A percentile compares a stretch with the other conserved stretches of the same genome.
Evolutionary conservation across 2,888 invertebrate species (phyloP).

Genomic region (Meiosimyza decipiens): DNA sequence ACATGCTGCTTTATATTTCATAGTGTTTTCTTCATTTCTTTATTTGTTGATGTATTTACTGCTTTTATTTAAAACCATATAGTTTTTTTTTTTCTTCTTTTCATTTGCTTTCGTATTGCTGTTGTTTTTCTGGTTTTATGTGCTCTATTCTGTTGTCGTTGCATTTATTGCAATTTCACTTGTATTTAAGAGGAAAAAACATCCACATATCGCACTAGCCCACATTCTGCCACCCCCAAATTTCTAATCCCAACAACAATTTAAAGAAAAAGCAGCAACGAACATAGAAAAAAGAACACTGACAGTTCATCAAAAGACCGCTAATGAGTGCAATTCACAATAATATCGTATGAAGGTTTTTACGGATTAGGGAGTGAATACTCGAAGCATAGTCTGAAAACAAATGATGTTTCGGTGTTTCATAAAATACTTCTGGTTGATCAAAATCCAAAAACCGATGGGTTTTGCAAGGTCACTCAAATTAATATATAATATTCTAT

Average conservation of each 20-base stretch:
- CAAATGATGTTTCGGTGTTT: too few relatives aligned
- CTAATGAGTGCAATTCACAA: conserved; percentile 28
- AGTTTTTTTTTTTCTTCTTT: too few relatives aligned
- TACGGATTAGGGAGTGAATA: too few relatives aligned
- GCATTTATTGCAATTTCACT: conserved; percentile 5
- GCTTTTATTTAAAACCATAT: background rate
- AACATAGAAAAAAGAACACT: background rate
- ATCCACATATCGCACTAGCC: background rate
- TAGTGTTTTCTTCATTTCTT: background rate
- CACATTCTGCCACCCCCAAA: too few relatives aligned
- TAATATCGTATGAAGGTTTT: too few relatives aligned
- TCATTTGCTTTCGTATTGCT: too few relatives aligned
- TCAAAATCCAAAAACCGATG: too few relatives aligned
- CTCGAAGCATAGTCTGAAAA: too few relatives aligned
- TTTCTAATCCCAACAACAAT: background rate
- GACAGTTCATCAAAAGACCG: conserved; percentile 23
- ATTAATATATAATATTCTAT: too few relatives aligned
- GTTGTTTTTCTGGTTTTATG: background rate
- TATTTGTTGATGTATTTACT: background rate
- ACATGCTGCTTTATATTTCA: background rate
- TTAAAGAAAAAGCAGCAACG: background rate
- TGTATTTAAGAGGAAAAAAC: background rate
- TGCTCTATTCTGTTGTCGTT: background rate
- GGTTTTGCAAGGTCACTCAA: too few relatives aligned
- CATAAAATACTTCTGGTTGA: too few relatives aligned